Evolutionary conservation across 2,113 vertebrate species (phyloP), one percentile per base, ranked within the genome.

Genomic region (Chascanopsetta lugubris): DNA sequence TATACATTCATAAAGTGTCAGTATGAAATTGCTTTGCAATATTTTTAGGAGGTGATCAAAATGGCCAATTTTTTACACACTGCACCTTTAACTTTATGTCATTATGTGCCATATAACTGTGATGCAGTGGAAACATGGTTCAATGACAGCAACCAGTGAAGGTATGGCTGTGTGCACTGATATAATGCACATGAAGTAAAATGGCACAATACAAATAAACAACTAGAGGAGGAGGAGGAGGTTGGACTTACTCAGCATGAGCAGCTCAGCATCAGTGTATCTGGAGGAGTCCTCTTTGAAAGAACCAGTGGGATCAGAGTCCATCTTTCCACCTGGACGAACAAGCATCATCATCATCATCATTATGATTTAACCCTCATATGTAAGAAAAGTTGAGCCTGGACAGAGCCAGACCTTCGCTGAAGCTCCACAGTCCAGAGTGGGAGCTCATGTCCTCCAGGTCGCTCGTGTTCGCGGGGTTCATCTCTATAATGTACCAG

Each of bases 401-500:
- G 29, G 36, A 4, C 1, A 18, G 20, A 0, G 2, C 4, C n/a
- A 4, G 77, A 92, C 90, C 88, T 89, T 79, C 65, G 1, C 86
- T 80, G 61, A 82, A 85, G 49, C 76, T 79, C 92, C 92, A 93
- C 54, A 94, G 89, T 60, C 91, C 92, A 0, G 55, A 82, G n/a
- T 83, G 88, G 11, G 75, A 91, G 29, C 69, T 83, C 48, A 89
- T 55, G 38, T 76, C 72, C 66, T 83, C 79, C 0, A 70, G 48
- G n/a, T 85, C 77, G 12, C 84, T 85, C 22, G 34, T n/a, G 40
- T 91, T 90, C 13, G 22, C 0, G 13, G 55, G 68, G 13, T 86
- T 86, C 84, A 89, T 90, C 51, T 91, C 83, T 61, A 92, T 91
- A 32, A 94, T 73, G 84, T 91, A 93, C 93, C 94, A 93, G 25